Evolutionary conservation across 2,113 vertebrate genomes (phyloP).

Genomic region (Microcebus murinus): DNA sequence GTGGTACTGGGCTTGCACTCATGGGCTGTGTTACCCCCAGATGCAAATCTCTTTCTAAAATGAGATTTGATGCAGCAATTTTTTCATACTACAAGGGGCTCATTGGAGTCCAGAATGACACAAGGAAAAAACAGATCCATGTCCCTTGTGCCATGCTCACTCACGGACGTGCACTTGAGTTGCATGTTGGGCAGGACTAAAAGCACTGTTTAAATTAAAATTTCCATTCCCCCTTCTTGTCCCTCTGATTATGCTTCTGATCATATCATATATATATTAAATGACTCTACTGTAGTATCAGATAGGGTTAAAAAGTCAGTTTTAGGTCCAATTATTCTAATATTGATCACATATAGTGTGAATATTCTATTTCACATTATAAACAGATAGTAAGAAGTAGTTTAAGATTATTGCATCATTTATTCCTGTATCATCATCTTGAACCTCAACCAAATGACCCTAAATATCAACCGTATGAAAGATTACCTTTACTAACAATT

Average conservation of each 20-base stretch:
- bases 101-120: not conserved
- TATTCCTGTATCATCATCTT: not conserved
- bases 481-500: too few relatives aligned
- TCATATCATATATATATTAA: not conserved
- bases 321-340: not conserved
- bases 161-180: not conserved
- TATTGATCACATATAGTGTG: not conserved
- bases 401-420: slow-evolving; percentile 7
- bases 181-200: not conserved
- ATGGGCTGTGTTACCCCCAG: not conserved
- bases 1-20: not conserved
- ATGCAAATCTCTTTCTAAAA: not conserved
- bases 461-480: not conserved
- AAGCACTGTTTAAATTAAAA: not conserved
- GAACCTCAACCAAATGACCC: not conserved
- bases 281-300: not conserved
- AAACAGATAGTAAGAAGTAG: not conserved
- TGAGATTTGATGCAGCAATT: not conserved
- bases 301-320: not conserved
- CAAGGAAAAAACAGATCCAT: not conserved
- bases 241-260: not conserved
- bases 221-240: not conserved
- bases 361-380: not conserved
- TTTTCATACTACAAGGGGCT: not conserved
- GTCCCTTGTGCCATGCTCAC: not conserved